Base-by-base conservation (phyloP, 2,113 vertebrate species). In the Chitala chitala region DNA sequence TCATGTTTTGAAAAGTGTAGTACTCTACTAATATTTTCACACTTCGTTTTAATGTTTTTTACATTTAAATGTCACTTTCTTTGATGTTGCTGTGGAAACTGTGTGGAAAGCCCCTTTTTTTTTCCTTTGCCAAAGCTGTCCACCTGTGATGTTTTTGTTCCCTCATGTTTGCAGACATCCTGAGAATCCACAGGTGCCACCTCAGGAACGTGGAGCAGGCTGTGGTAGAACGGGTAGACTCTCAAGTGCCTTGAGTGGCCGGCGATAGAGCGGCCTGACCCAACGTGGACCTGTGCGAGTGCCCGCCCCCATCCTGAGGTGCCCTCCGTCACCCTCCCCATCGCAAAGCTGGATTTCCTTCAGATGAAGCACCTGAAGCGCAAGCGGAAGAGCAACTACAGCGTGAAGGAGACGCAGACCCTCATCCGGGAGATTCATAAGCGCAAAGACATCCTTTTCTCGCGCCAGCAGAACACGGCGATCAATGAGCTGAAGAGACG, bases 301-400 rank as follows among this genome's bases (percentile, higher is more conserved):
- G n/a, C n/a, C n/a, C n/a, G n/a, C n/a, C n/a, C n/a, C n/a, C n/a
- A n/a, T n/a, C n/a, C n/a, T n/a, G n/a, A n/a, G n/a, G n/a, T n/a
- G n/a, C n/a, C 65, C 26, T 40, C 50, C 72, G 73, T 69, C 33
- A 73, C 20, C 20, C 69, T 51, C 54, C 29, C 29, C 4, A 22
- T 50, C 75, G 77, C 73, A 82, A 85, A 81, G 79, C 85, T 90
- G 87, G 87, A 90, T 85, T 87, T 88, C 78, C 81, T 90, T 61
- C 87, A 94, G 86, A 93, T 95, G 90, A 97, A 96, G 88, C 93
- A 96, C 77, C 87, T 95, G 74, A 95, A 96, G 87, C 91, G 96
- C 77, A 97, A 95, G 85, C 91, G 95, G 75, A 98, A 97, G 92
- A 97, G 93, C 79, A 97, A 97, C 90, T 98, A 96, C 87, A 98